A percentile compares a stretch with the other conserved stretches of the same genome.
Conservation (phyloP, 2,888 invertebrate species). For the Anaspis maculata region DNA sequence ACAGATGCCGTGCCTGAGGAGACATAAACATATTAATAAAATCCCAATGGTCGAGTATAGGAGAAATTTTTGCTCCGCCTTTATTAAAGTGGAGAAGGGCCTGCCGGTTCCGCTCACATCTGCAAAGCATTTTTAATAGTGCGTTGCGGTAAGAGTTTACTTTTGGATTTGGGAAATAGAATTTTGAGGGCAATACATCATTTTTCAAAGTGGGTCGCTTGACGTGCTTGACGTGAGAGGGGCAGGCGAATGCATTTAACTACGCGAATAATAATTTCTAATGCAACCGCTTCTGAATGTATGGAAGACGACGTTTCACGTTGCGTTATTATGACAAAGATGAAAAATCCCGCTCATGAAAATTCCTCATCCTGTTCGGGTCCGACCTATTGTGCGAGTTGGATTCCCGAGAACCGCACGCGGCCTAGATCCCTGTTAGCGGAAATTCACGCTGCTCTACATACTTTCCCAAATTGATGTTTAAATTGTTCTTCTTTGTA, state of each 20-base stretch:
- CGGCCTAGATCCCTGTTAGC: background rate
- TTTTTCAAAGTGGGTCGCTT: constrained; percentile 12
- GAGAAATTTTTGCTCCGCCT: too few species aligned
- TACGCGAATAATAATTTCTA: constrained; percentile 5
- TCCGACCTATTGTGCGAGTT: constrained; percentile 2
- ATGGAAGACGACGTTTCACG: too few species aligned
- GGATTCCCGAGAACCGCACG: constrained; percentile 8
- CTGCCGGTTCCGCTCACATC: too few species aligned
- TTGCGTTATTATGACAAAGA: constrained; percentile 5
- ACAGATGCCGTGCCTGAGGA: too few species aligned
- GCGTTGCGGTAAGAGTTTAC: too few species aligned
- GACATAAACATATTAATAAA: too few species aligned
- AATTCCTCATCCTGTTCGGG: constrained; percentile 5
- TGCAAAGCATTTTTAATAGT: too few species aligned
- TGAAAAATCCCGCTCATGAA: constrained; percentile 10
- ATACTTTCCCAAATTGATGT: constrained; percentile 17
- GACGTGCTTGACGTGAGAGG: constrained; percentile 12
- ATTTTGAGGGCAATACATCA: constrained; percentile 10
- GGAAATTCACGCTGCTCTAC: constrained; percentile 16
- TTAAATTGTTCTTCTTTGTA: constrained; percentile 16
- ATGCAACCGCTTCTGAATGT: too few species aligned
- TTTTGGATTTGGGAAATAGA: too few species aligned
- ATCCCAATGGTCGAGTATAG: too few species aligned
- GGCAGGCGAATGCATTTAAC: constrained; percentile 11
- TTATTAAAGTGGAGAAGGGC: too few species aligned